Conservation (phyloP, 2,113 vertebrate genomes). For the Eurystomus gularis region DNA sequence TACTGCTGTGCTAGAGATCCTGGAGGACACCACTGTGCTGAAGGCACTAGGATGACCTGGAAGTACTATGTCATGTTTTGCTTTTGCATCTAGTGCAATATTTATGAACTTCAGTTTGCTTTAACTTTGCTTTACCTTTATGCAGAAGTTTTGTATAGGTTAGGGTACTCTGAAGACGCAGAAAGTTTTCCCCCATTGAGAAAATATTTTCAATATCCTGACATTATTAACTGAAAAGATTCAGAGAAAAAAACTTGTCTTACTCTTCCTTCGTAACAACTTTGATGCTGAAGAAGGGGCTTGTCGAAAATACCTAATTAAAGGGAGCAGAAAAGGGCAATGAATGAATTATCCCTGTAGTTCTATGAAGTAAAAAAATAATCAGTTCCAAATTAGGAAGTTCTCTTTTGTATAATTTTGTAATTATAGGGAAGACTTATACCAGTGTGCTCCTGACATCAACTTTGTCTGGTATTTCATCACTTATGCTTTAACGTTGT, state of each 20-base stretch:
- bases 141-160: neutral
- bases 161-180: neutral
- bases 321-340: slow-evolving; percentile 49
- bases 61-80: neutral
- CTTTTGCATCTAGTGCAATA: neutral
- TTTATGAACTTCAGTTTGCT: neutral
- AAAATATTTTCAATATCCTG: neutral
- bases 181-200: neutral
- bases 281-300: slow-evolving; percentile 12
- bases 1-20: neutral
- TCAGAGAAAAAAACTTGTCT: neutral
- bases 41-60: neutral
- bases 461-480: slow-evolving; percentile 9
- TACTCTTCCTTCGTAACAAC: neutral
- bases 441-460: slow-evolving; percentile 5
- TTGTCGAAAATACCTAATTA: slow-evolving; percentile 51
- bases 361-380: slow-evolving; percentile 43
- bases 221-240: neutral
- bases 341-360: slow-evolving; percentile 55
- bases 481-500: neutral
- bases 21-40: neutral
- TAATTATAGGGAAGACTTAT: slow-evolving; percentile 19
- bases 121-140: neutral
- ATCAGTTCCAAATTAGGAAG: slow-evolving; percentile 39
- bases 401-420: slow-evolving; percentile 54